Conservation (phyloP, 1,140 invertebrate species). For the Drosophila trapezifrons region DNA sequence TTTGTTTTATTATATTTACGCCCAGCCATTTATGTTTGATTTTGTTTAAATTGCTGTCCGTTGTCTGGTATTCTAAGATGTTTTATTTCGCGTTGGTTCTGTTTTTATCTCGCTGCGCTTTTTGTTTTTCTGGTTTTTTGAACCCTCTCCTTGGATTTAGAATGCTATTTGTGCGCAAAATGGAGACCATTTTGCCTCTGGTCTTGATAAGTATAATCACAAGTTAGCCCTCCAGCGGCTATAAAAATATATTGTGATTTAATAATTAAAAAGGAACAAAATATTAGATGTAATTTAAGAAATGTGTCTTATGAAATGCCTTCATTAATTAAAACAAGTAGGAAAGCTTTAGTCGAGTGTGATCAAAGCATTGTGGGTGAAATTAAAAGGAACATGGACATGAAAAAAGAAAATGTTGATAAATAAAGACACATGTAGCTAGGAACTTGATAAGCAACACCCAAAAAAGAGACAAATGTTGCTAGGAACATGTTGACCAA, state of each 20-base stretch:
- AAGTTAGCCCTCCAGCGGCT: conserved; percentile 7
- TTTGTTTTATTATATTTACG: conserved; percentile 51
- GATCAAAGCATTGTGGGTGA: too few species aligned
- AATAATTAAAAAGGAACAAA: not conserved
- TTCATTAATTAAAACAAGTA: too few species aligned
- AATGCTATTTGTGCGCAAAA: conserved; percentile 41
- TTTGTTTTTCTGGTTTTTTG: conserved; percentile 59
- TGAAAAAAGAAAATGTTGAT: too few species aligned
- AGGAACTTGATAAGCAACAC: too few species aligned
- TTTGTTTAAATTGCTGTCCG: conserved; percentile 69
- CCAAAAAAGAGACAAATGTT: too few species aligned
- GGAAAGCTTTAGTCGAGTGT: too few species aligned
- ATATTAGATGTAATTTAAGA: not conserved
- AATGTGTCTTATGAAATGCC: not conserved
- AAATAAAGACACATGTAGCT: too few species aligned
- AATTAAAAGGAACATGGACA: too few species aligned
- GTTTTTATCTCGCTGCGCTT: conserved; percentile 38
- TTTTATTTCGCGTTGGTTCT: conserved; percentile 20
- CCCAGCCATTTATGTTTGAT: conserved; percentile 59
- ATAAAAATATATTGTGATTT: conserved; percentile 8
- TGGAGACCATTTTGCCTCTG: conserved; percentile 23
- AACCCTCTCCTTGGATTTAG: conserved; percentile 59
- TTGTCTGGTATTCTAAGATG: conserved; percentile 46
- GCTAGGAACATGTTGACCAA: too few species aligned
- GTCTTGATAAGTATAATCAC: conserved; percentile 37